Percentiles rank a stretch among this genome's conserved stretches.
Conservation (phyloP, 2,888 invertebrate genomes). For the Trisateles emortualis region DNA sequence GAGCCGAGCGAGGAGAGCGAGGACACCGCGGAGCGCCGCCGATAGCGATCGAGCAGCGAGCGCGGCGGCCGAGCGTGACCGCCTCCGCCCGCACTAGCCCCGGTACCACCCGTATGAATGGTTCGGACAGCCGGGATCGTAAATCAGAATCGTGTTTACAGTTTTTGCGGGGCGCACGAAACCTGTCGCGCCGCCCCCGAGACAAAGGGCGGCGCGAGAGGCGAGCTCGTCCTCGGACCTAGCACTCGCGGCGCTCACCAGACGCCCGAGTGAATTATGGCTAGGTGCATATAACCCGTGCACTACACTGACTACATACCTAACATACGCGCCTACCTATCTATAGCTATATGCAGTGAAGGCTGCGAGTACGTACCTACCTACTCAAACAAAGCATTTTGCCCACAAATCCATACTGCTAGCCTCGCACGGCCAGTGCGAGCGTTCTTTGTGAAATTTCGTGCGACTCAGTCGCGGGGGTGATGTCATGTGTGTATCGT, state of each 20-base stretch:
- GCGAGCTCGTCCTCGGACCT: slow-evolving; percentile 57
- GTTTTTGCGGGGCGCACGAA: slow-evolving; percentile 76
- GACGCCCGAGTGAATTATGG: slow-evolving; percentile 70
- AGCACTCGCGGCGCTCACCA: slow-evolving; percentile 58
- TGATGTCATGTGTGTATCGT: slow-evolving; percentile 69
- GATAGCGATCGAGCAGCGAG: slow-evolving; percentile 71
- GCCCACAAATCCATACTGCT: slow-evolving; percentile 76
- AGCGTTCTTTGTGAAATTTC: slow-evolving; percentile 72
- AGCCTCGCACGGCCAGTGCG: slow-evolving; percentile 64
- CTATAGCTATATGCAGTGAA: slow-evolving; percentile 77
- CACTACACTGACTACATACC: slow-evolving; percentile 65
- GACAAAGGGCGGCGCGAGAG: slow-evolving; percentile 69
- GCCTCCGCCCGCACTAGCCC: slow-evolving; percentile 65
- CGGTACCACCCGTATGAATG: slow-evolving; percentile 66
- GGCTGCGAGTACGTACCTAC: slow-evolving; percentile 80
- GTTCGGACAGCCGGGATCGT: slow-evolving; percentile 68
- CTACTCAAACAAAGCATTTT: slow-evolving; percentile 85
- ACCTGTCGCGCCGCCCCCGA: slow-evolving; percentile 78
- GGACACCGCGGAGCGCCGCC: slow-evolving; percentile 71
- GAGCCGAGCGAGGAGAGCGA: slow-evolving; percentile 70
- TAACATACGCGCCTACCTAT: slow-evolving; percentile 72
- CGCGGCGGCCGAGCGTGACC: slow-evolving; percentile 84
- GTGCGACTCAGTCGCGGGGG: slow-evolving; percentile 62
- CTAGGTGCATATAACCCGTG: slow-evolving; percentile 75
- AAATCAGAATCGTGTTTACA: slow-evolving; percentile 83